Evolutionary conservation across 2,113 vertebrate species (phyloP), one percentile per base, ranked within the genome.

Genomic region (Vidua macroura): DNA sequence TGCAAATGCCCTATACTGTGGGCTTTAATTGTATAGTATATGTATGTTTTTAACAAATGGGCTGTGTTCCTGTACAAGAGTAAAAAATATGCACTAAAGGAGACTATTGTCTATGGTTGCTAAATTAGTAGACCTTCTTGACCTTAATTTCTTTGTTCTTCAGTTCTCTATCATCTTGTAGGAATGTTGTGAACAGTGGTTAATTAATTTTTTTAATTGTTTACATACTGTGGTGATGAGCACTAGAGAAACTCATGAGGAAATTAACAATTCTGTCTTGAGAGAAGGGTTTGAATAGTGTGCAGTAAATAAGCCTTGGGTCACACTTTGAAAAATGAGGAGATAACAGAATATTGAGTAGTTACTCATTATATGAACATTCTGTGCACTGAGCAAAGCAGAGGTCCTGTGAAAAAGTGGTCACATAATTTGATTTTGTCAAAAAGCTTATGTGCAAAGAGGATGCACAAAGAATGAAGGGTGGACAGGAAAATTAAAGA

Each of bases 171-270:
- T 83, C 67, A 55, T 83, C 56, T 93, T 86, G 44, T 48, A 92
- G 37, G 69, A 92, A 80, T 78, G 64, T 84, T 88, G 56, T 59
- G 76, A 93, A 56, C 13, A 56, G 60, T 90, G 33, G 39, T 84
- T 94, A 94, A 96, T 96, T 96, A 93, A 95, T 96, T 96, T 93
- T 94, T 95, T 94, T 95, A 94, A 95, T 95, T 95, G 85, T 94
- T 94, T 88, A 52, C 4, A 6, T 88, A 86, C 70, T 81, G 59
- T 73, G 52, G 33, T 83, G 75, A 90, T 64, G 37, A 91, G 75
- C 52, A 70, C 1, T 43, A 91, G 70, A 89, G 79, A 90, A 96
- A 85, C 72, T 94, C 72, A 49, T 13, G 72, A 92, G 64, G 56
- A 95, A 94, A 95, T 95, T 91, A 97, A 63, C 56, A 75, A 24